phyloP scores from a whole-genome alignment of 2,888 invertebrate genomes.

The Perdita meconis region DNA sequence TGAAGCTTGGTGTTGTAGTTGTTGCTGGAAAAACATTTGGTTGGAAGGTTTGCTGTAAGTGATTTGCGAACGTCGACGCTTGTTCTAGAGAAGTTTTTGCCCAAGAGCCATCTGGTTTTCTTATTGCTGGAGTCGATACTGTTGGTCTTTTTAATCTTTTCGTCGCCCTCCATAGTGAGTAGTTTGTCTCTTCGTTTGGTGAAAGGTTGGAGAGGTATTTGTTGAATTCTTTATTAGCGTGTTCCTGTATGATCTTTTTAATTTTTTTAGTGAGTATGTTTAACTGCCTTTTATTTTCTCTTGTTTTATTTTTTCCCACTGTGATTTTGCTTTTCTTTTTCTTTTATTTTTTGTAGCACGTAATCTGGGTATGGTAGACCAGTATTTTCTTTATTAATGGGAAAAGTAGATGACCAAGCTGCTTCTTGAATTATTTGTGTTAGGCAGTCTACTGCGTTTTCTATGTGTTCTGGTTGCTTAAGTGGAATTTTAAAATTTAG shows the following conservation, averaged over 20 bases:
- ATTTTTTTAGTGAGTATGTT: not conserved
- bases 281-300: not conserved
- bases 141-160: slow-evolving; percentile 1
- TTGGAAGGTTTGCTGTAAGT: not conserved
- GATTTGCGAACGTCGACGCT: not conserved
- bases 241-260: not conserved
- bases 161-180: not conserved
- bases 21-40: not conserved
- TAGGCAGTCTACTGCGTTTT: not conserved
- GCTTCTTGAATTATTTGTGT: not conserved
- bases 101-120: not conserved
- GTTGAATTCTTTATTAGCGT: not conserved
- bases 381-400: not conserved
- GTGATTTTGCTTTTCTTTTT: not conserved
- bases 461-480: not conserved
- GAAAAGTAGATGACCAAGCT: not conserved
- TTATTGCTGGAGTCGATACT: not conserved
- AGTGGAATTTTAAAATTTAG: slow-evolving; percentile 1
- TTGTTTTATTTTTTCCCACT: not conserved
- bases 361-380: not conserved
- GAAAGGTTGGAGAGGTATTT: not conserved
- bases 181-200: not conserved
- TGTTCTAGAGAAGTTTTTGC: not conserved
- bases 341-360: not conserved
- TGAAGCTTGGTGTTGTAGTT: too few relatives aligned